Base-by-base conservation (phyloP, 2,113 vertebrate genomes). In the Numida meleagris region DNA sequence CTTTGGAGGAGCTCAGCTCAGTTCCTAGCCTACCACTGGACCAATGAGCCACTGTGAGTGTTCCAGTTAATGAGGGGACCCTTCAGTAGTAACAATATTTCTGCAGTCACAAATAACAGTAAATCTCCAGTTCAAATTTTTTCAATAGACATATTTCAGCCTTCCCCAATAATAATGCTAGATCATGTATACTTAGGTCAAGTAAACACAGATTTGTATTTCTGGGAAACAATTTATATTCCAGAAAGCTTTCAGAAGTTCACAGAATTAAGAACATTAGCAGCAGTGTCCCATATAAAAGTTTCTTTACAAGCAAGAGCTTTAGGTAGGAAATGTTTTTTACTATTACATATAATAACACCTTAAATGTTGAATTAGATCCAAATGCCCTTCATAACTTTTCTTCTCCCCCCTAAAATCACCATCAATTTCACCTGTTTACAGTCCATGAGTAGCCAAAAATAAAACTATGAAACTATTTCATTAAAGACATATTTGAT, bases 171-270 rank as follows among this genome's bases (percentile, higher is more conserved):
- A 75, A 46, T 51, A 58, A 12, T 25, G 45, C 18, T 38, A n/a
- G 14, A 53, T 40, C 20, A 77, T 0, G 0, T 53, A 27, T 4
- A 11, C 9, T 34, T 40, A 36, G 3, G 3, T 9, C 50, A 53
- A 59, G 6, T 46, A 31, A 59, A 46, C 8, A 59, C 2, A 80
- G 16, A 51, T 17, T 21, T 25, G 10, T 66, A n/a, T 66, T 46
- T 6, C 70, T 76, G 58, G 1, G 5, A 20, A 53, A 51, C 5
- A 23, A 46, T 65, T 59, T 20, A 23, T 42, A 27, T 55, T 72
- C 25, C 31, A 23, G 40, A 70, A 33, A 46, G 24, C n/a, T 36
- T 65, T 65, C 33, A 27, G n/a, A 33, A 51, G 3, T 38, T 55
- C 27, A 48, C 13, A 70, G 19, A 58, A 40, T 34, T 57, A 76